Base-by-base conservation (phyloP, 2,888 invertebrate species). In the Andrena flavipes region DNA sequence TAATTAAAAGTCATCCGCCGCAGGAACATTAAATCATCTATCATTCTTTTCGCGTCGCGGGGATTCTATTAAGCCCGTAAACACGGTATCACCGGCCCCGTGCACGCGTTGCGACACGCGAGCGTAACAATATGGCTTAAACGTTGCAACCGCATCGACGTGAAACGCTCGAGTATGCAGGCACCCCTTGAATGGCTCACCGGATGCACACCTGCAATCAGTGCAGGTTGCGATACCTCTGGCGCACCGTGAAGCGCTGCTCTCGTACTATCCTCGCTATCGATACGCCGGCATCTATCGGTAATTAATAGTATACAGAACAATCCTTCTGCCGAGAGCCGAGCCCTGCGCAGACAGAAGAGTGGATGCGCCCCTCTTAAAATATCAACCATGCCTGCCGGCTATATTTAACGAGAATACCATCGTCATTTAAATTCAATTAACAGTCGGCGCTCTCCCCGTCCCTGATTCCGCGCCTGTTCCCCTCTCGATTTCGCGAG, bases 141-240 rank as follows among this genome's bases (percentile, higher is more conserved):
- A 87, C 84, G 72, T 70, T 79, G 87, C 80, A 74, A 62, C 70
- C 33, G 70, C 67, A 56, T 83, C 85, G 83, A 68, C 84, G 76
- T 54, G 86, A 84, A 86, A 83, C 84, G 77, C 74, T 72, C 80
- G 84, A 60, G 71, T 59, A 77, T 80, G 84, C 81, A 81, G 78
- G 76, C 81, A 87, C 76, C 78, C 88, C 74, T 82, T 82, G 86
- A 86, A 82, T 82, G 84, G 88, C 76, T 80, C 76, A 85, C 89
- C 90, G 90, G 90, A 91, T 90, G 90, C 87, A 84, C 89, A 90
- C 90, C 89, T 89, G 87, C 86, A 76, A 86, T 84, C 84, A 85
- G 79, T 74, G 63, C 84, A 77, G 80, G 84, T 87, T 86, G 86
- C 89, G 68, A 64, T 80, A 73, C 65, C 48, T 51, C 80, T 75